These are phyloP conservation scores for Cryptosula pallasiana DNA, from an alignment of 2,888 invertebrate species.

Conservation along the genomic window DNA sequence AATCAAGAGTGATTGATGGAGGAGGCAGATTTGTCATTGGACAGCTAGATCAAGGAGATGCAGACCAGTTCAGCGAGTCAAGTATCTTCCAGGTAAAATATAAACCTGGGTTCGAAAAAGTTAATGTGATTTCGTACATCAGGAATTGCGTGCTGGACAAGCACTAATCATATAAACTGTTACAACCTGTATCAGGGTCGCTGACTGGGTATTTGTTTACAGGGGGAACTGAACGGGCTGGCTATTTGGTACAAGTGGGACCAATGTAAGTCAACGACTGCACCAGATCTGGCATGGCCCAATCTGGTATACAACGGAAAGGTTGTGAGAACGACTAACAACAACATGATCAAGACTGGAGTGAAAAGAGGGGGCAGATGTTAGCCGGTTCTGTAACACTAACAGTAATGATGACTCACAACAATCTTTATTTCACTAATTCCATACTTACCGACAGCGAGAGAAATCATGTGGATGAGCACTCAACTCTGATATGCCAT, in stretches of 20 bases:
- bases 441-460: no score
- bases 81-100: slow-evolving; percentile 17
- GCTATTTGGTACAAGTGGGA: slow-evolving; percentile 13
- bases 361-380: background rate
- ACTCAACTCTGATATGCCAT: no score
- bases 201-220: no score
- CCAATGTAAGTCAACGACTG: background rate
- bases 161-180: no score
- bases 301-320: slow-evolving; percentile 16
- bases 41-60: background rate
- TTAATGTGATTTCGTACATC: no score
- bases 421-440: no score
- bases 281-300: slow-evolving; percentile 3
- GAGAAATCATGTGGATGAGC: no score
- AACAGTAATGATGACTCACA: no score
- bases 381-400: no score
- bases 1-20: background rate
- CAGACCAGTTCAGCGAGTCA: background rate
- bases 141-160: no score
- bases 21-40: slow-evolving; percentile 15
- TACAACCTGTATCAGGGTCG: no score
- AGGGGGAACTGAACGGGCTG: slow-evolving; percentile 5
- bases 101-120: no score
- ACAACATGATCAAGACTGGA: background rate
- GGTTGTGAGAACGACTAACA: background rate